phyloP scores from a whole-genome alignment of 2,113 vertebrate genomes.

The Eupsittula cactorum region DNA sequence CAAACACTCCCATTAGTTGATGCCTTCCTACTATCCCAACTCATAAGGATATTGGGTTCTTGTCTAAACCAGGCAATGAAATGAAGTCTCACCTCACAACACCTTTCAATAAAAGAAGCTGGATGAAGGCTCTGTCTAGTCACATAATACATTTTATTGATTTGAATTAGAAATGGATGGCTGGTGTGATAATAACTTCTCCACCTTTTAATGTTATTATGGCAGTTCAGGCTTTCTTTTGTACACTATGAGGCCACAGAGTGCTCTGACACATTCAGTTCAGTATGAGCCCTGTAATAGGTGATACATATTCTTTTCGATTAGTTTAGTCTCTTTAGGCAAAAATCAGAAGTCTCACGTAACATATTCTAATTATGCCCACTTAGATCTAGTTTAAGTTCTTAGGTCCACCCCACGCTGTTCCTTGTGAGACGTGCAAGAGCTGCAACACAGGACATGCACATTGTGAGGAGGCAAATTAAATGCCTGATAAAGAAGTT shows the following conservation, averaged over 20 bases:
- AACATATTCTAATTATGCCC: background rate
- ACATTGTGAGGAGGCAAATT: background rate
- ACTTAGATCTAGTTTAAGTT: background rate
- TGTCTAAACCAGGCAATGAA: background rate
- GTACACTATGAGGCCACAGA: background rate
- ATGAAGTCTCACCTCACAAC: background rate
- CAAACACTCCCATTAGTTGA: background rate
- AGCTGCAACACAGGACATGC: background rate
- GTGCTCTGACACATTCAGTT: background rate
- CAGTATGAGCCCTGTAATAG: background rate
- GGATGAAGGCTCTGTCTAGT: background rate
- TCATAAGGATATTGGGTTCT: background rate
- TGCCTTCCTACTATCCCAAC: background rate
- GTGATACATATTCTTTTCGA: background rate
- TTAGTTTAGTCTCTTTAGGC: background rate
- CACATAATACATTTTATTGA: background rate
- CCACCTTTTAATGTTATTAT: background rate
- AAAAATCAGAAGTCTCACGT: background rate
- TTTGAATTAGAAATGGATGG: background rate
- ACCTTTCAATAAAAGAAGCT: background rate
- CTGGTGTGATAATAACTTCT: background rate
- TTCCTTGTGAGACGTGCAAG: background rate
- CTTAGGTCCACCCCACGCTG: background rate
- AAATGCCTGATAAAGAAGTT: slow-evolving; percentile 12
- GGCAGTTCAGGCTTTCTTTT: background rate